Evolutionary conservation across 2,797 vertebrate genomes (phyloP), one percentile per base, ranked within the genome.

Genomic region (Brachymystax lenok): DNA sequence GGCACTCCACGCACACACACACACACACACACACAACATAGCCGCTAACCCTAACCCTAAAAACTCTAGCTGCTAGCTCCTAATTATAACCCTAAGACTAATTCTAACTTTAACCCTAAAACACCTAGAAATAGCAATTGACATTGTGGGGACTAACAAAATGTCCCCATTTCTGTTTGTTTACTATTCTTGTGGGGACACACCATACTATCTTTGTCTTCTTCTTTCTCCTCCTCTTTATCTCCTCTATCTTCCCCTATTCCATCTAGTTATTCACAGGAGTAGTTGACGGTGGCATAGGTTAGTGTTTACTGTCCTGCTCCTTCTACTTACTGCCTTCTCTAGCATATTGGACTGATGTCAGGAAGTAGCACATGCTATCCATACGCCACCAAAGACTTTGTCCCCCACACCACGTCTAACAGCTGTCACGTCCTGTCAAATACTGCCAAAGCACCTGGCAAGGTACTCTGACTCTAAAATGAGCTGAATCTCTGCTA

Each of bases 121-220:
- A 10, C 40, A 2, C 10, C 40, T 46, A 12, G 40, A 46, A 46
- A 46, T 40, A 40, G 8, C 40, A 10, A 2, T 40, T 40, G 8
- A 40, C 40, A 8, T 46, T 46, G 40, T 46, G 40, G 2, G 40
- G 10, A 46, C 10, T 12, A 46, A 46, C 10, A 46, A 12, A 46
- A 46, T 46, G 10, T 46, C 40, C 40, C 40, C 40, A 46, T 46
- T 12, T 46, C 33, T 75, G 76, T 56, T 74, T 75, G 30, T 68
- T 63, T 24, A 80, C 79, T 74, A 83, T 84, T 90, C 79, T 84
- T 85, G 77, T 82, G 59, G 71, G 71, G 6, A 16, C 16, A 17
- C 14, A 46, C 13, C 69, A 2, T 13, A 19, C 69, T 8, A 6
- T 27, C 40, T 71, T n/a, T 5, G 46, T 24, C 13, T 50, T 3